These are phyloP conservation scores for Drosophila subpulchrella DNA, from an alignment of 1,140 invertebrate genomes.

Conservation along the genomic window DNA sequence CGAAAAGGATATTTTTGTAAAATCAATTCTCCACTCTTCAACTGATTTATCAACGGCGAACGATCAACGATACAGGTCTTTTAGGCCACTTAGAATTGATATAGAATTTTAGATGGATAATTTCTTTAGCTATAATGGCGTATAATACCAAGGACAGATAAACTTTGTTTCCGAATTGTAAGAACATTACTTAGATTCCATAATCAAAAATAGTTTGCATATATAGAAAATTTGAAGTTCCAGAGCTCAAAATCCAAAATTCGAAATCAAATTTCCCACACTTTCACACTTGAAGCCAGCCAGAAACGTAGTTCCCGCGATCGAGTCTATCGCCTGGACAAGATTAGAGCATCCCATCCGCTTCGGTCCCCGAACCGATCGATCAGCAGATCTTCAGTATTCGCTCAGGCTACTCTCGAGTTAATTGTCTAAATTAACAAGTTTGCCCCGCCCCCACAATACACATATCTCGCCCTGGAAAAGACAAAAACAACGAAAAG, in stretches of 20 bases:
- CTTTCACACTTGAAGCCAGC: background rate
- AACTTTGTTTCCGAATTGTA: background rate
- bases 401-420: slow-evolving; percentile 43
- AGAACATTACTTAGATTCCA: background rate
- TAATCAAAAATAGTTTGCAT: background rate
- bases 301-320: background rate
- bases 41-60: background rate
- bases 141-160: background rate
- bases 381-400: background rate
- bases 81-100: too few species aligned
- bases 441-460: slow-evolving; percentile 20
- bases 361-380: too few species aligned
- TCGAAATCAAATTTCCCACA: background rate
- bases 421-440: slow-evolving; percentile 51
- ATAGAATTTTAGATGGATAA: too few species aligned
- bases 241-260: slow-evolving; percentile 4
- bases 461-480: slow-evolving; percentile 24
- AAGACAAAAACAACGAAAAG: slow-evolving; percentile 16
- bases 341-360: background rate
- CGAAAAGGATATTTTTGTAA: background rate
- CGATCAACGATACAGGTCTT: background rate
- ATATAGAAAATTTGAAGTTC: background rate
- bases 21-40: slow-evolving; percentile 4
- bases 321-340: background rate
- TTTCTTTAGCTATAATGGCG: too few species aligned